A percentile compares a stretch with the other conserved stretches of the same genome.
Evolutionary conservation across 2,797 vertebrate species (phyloP).

Genomic region (Florisuga fusca): DNA sequence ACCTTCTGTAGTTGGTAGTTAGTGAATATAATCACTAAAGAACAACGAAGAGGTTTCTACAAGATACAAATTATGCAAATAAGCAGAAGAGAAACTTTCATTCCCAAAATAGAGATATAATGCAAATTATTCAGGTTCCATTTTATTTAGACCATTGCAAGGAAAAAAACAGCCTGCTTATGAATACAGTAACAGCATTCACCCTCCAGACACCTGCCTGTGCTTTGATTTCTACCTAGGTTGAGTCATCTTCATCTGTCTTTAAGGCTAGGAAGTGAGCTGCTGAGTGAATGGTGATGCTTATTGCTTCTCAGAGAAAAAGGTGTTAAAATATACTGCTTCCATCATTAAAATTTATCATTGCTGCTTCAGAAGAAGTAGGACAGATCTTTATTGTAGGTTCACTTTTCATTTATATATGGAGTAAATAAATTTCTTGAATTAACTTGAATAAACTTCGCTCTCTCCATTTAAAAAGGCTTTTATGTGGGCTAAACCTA

Average conservation of each 20-base stretch:
- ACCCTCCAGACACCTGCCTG: slow-evolving; percentile 30
- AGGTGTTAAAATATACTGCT: not conserved
- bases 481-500: not conserved
- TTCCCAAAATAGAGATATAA: not conserved
- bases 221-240: slow-evolving; percentile 36
- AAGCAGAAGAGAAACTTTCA: not conserved
- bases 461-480: not conserved
- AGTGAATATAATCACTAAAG: not conserved
- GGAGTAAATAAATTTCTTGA: not conserved
- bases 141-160: slow-evolving; percentile 15
- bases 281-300: not conserved
- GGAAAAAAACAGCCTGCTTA: slow-evolving; percentile 8
- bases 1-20: not conserved
- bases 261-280: slow-evolving; percentile 19
- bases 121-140: not conserved
- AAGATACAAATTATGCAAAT: not conserved
- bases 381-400: not conserved
- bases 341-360: slow-evolving; percentile 17
- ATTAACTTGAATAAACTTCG: not conserved
- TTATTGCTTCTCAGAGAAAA: slow-evolving; percentile 13
- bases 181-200: not conserved
- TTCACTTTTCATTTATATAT: not conserved
- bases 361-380: not conserved
- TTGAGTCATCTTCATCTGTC: slow-evolving; percentile 48
- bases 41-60: not conserved